These are phyloP conservation scores for Microtus montanus DNA, from an alignment of 2,113 vertebrate species.

Conservation along the genomic window DNA sequence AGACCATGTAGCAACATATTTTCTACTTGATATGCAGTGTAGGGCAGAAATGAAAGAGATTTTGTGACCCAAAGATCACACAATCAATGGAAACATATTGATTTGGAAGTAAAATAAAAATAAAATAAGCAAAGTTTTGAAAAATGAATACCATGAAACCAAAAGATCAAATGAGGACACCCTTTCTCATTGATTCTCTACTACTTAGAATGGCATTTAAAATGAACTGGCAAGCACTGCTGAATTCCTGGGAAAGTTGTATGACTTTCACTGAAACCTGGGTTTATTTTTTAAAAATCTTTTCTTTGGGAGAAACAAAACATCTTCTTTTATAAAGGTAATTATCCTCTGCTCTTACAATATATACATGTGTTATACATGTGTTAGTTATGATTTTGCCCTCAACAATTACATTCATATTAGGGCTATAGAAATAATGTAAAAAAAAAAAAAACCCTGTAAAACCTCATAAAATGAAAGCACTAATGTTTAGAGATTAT, in stretches of 20 bases:
- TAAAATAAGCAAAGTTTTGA: constrained; percentile 31
- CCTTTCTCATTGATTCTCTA: constrained; percentile 38
- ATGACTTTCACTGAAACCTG: not conserved
- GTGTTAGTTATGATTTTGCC: not conserved
- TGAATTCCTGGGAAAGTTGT: constrained; percentile 24
- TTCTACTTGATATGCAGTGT: constrained; percentile 10
- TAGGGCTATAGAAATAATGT: not conserved
- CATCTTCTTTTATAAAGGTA: too few species aligned
- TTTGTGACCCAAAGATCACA: constrained; percentile 52
- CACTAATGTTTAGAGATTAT: not conserved
- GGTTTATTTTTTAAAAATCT: not conserved
- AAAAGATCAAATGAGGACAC: constrained; percentile 58
- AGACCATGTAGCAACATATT: constrained; percentile 47
- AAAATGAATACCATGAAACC: constrained; percentile 53
- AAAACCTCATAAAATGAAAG: not conserved
- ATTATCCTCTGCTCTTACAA: not conserved
- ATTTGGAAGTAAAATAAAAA: constrained; percentile 67
- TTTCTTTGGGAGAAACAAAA: accelerated
- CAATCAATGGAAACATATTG: constrained; percentile 61
- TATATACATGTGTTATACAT: not conserved
- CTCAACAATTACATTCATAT: not conserved
- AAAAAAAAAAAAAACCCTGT: not conserved
- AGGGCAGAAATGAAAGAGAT: constrained; percentile 50
- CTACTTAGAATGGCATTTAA: constrained; percentile 45
- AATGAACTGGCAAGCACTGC: constrained; percentile 27